Evolutionary conservation across 2,888 invertebrate genomes (phyloP).

Genomic region (Synergus laeviventris): DNA sequence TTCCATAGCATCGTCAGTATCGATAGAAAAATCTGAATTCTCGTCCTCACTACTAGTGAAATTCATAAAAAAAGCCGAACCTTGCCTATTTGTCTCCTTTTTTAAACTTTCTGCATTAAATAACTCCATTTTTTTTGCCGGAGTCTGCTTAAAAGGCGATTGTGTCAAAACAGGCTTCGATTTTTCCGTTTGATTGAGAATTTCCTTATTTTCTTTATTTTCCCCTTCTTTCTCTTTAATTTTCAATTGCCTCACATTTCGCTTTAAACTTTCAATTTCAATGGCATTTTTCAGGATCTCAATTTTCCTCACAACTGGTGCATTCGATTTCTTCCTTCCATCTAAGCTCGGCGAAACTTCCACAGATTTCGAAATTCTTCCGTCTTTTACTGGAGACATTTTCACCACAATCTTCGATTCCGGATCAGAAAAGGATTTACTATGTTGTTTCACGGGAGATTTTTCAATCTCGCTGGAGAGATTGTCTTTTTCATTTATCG

Average conservation of each 20-base stretch:
- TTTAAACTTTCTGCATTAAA: neutral
- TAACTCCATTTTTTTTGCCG: neutral
- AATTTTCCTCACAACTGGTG: conserved; percentile 42
- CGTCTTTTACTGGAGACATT: neutral
- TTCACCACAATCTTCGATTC: neutral
- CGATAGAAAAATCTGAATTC: neutral
- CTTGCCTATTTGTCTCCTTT: neutral
- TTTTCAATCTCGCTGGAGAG: neutral
- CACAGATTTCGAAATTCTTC: neutral
- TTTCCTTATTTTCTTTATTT: neutral
- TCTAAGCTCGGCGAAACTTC: neutral
- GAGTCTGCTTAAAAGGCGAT: neutral
- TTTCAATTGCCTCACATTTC: neutral
- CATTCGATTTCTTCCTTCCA: conserved; percentile 26
- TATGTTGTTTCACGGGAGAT: neutral
- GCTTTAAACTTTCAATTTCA: neutral
- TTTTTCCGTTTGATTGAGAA: neutral
- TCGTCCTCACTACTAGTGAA: conserved; percentile 8
- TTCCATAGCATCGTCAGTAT: neutral
- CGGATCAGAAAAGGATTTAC: neutral
- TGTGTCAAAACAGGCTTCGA: neutral
- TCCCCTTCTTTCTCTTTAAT: neutral
- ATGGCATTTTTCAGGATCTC: conserved; percentile 31
- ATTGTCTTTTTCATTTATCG: neutral
- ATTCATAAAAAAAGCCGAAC: neutral